Evolutionary conservation across 2,113 vertebrate genomes (phyloP).

Genomic region (Antennarius striatus): DNA sequence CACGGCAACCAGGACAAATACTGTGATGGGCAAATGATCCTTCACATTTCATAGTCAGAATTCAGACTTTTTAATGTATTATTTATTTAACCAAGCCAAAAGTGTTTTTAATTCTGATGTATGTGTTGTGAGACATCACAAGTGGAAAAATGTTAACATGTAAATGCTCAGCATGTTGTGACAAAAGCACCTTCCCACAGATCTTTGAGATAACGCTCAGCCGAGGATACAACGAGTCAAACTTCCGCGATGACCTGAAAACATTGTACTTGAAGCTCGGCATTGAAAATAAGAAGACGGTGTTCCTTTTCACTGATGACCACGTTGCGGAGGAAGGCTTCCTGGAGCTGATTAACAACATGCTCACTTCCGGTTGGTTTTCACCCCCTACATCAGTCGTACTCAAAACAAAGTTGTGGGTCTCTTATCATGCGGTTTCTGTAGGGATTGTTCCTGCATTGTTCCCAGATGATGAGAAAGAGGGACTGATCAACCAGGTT

Average conservation of each 20-base stretch:
- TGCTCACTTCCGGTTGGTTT: slow-evolving; percentile 91
- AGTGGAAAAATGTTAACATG: background rate
- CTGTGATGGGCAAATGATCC: background rate
- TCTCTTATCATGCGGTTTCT: background rate
- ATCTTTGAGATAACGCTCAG: slow-evolving; percentile 92
- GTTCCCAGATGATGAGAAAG: slow-evolving; percentile 93
- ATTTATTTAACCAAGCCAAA: background rate
- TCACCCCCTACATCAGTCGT: background rate
- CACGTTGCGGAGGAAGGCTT: slow-evolving; percentile 95
- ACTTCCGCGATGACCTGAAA: slow-evolving; percentile 91
- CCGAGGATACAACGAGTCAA: slow-evolving; percentile 88
- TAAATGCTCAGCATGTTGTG: background rate
- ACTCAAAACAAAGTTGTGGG: background rate
- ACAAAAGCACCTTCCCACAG: slow-evolving; percentile 66
- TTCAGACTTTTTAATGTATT: no score
- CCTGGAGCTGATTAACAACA: slow-evolving; percentile 97
- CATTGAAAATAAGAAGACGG: slow-evolving; percentile 85
- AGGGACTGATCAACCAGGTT: slow-evolving; percentile 83
- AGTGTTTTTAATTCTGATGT: background rate
- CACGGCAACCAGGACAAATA: background rate
- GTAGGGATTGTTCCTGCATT: slow-evolving; percentile 94
- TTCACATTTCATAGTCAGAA: no score
- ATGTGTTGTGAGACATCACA: background rate
- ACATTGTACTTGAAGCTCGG: slow-evolving; percentile 88
- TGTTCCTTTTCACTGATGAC: slow-evolving; percentile 93